Evolutionary conservation across 2,113 vertebrate genomes (phyloP).

Genomic region (Pachycephala philippinensis): DNA sequence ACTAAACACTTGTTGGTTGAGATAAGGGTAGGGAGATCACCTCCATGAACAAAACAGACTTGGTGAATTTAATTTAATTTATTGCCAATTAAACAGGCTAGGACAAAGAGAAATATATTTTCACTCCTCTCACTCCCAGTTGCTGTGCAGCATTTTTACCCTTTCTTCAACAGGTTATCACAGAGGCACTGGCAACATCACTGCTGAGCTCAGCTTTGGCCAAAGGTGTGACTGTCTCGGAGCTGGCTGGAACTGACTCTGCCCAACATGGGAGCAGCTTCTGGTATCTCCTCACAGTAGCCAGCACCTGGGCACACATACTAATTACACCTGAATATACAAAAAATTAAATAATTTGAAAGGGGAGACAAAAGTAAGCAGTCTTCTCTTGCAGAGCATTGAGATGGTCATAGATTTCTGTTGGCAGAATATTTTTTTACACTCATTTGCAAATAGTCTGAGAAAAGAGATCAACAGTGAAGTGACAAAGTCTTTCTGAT

Average conservation of each 20-base stretch:
- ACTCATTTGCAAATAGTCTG: background rate
- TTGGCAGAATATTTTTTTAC: background rate
- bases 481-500: background rate
- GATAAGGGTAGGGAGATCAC: background rate
- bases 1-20: background rate
- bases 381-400: background rate
- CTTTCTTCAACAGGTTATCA: background rate
- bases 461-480: background rate
- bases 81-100: background rate
- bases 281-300: background rate
- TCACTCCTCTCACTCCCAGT: background rate
- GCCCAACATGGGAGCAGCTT: background rate
- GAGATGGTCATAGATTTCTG: background rate
- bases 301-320: background rate
- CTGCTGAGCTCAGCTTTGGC: background rate
- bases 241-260: background rate
- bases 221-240: background rate
- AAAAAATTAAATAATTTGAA: background rate
- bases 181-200: background rate
- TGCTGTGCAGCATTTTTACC: background rate
- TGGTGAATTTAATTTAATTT: background rate
- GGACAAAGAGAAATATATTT: background rate
- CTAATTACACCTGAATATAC: background rate
- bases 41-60: background rate
- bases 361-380: background rate